phyloP scores from a whole-genome alignment of 2,113 vertebrate species.

The Plestiodon gilberti region DNA sequence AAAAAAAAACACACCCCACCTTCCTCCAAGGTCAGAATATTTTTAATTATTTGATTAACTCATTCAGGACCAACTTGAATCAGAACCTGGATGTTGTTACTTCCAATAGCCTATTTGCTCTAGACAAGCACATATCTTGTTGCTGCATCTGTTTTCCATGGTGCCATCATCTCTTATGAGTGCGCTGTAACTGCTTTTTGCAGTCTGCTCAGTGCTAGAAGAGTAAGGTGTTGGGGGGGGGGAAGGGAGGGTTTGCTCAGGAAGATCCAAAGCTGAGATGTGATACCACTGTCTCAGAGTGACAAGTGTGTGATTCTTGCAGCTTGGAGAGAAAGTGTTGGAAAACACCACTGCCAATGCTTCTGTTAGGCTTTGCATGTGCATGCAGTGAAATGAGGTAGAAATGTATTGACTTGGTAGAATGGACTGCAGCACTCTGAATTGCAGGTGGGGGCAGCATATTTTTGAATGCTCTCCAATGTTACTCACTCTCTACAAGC shows the following conservation, averaged over 20 bases:
- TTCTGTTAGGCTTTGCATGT: neutral
- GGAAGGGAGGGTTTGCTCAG: neutral
- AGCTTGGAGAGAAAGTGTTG: neutral
- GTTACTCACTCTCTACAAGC: no score
- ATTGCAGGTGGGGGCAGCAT: no score
- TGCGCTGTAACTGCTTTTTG: neutral
- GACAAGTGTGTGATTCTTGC: neutral
- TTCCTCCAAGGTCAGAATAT: neutral
- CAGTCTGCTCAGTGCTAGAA: neutral
- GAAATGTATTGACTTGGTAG: no score
- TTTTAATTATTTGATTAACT: neutral
- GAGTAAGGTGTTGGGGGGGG: neutral
- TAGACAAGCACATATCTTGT: neutral
- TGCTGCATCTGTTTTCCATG: neutral
- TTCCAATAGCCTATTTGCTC: neutral
- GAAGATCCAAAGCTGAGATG: neutral
- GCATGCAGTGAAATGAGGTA: neutral
- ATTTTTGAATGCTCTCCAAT: no score
- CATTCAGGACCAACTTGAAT: neutral
- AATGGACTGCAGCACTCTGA: no score
- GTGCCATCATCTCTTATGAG: neutral
- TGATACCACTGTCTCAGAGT: neutral
- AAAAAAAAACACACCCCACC: neutral
- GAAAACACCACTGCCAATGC: neutral
- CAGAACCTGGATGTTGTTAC: neutral